phyloP scores from a whole-genome alignment of 2,113 vertebrate genomes.

The Cepphus grylle region DNA sequence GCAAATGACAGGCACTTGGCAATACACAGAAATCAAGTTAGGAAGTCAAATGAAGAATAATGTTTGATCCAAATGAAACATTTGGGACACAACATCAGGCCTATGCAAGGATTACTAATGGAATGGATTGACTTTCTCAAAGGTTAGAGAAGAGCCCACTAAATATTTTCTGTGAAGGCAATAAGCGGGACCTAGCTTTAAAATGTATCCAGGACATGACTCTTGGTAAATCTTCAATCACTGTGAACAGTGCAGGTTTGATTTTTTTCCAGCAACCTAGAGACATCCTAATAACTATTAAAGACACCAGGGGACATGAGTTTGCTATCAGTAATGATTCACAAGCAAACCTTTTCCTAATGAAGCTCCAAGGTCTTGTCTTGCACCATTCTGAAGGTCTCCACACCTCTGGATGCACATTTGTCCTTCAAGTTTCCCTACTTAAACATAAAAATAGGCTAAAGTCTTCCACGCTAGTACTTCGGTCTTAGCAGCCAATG shows the following conservation, averaged over 20 bases:
- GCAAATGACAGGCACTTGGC: neutral
- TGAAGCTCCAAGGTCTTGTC: neutral
- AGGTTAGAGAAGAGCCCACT: neutral
- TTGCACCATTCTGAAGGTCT: neutral
- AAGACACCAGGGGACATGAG: neutral
- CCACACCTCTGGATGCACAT: neutral
- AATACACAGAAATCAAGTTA: neutral
- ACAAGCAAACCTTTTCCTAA: neutral
- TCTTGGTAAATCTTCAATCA: neutral
- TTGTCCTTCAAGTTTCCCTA: neutral
- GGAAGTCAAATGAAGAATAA: neutral
- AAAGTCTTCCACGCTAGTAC: neutral
- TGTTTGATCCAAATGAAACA: neutral
- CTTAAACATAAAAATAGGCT: neutral
- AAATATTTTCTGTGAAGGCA: neutral
- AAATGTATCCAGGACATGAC: neutral
- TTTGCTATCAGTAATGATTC: neutral
- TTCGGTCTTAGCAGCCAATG: neutral
- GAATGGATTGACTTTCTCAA: neutral
- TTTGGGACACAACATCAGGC: neutral
- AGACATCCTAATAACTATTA: neutral
- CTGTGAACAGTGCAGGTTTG: neutral
- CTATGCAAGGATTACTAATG: neutral
- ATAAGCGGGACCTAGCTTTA: neutral
- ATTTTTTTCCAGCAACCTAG: neutral